Evolutionary conservation across 2,888 invertebrate genomes (phyloP).

Genomic region (Lasiommata megera): DNA sequence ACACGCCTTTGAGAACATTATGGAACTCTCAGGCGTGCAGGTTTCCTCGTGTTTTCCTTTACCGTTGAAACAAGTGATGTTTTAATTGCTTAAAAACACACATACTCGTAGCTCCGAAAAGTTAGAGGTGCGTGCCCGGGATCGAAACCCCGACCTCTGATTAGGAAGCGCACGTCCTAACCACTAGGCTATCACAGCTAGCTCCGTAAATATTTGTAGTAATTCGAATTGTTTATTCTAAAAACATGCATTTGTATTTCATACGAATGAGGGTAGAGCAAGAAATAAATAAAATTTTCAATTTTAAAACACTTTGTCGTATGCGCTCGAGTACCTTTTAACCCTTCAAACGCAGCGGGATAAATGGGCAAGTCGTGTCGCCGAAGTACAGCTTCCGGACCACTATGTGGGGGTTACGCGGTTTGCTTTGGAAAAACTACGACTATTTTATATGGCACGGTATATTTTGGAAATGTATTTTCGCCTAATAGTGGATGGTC

Average conservation of each 20-base stretch:
- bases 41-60: too few relatives aligned
- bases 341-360: constrained; percentile 61
- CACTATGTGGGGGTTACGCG: constrained; percentile 34
- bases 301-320: constrained; percentile 33
- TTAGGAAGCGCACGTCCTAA: too few relatives aligned
- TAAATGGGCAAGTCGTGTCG: constrained; percentile 77
- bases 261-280: neutral
- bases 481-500: too few relatives aligned
- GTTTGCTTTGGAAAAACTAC: constrained; percentile 29
- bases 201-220: too few relatives aligned
- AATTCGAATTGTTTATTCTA: neutral
- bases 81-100: too few relatives aligned
- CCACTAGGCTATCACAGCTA: too few relatives aligned
- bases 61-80: too few relatives aligned
- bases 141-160: too few relatives aligned
- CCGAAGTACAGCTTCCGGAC: constrained; percentile 61
- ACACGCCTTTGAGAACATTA: too few relatives aligned
- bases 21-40: too few relatives aligned
- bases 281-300: constrained; percentile 22
- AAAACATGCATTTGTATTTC: neutral
- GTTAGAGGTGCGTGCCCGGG: too few relatives aligned
- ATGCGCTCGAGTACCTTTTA: constrained; percentile 42
- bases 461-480: neutral
- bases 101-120: too few relatives aligned
- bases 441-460: constrained; percentile 7